Conservation (phyloP, 2,113 vertebrate genomes). For the Gymnarchus niloticus region DNA sequence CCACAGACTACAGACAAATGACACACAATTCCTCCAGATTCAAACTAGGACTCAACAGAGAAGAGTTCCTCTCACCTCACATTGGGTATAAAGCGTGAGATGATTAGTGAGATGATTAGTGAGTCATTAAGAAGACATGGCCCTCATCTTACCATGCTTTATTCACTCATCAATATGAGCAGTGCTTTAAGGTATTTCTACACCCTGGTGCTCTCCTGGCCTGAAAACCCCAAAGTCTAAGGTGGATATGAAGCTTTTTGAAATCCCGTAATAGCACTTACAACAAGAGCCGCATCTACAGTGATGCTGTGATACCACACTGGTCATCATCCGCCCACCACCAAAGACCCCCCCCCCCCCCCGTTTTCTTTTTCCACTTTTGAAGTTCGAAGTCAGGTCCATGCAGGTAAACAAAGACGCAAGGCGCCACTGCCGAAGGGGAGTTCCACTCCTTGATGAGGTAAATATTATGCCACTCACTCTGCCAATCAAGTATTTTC, state of each 20-base stretch:
- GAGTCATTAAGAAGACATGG: background rate
- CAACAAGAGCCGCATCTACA: background rate
- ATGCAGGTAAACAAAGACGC: background rate
- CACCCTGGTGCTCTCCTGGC: background rate
- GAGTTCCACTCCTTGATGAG: background rate
- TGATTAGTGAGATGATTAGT: background rate
- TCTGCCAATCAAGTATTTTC: background rate
- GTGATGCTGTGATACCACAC: too few species aligned
- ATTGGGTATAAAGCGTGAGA: too few species aligned
- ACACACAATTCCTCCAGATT: background rate
- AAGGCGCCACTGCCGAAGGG: background rate
- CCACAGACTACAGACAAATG: background rate
- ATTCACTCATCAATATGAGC: background rate
- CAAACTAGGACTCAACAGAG: background rate
- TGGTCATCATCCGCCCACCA: background rate
- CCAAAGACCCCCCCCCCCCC: background rate
- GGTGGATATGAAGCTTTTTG: background rate
- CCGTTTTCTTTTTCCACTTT: background rate
- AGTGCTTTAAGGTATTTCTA: background rate
- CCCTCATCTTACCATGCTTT: background rate
- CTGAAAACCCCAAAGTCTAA: background rate
- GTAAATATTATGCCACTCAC: background rate
- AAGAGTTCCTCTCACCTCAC: background rate
- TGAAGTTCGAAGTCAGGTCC: conserved; percentile 2
- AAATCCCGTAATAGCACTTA: background rate